A percentile compares a stretch with the other conserved stretches of the same genome.
Evolutionary conservation across 2,113 vertebrate species (phyloP).

Genomic region (Phaethornis superciliosus): DNA sequence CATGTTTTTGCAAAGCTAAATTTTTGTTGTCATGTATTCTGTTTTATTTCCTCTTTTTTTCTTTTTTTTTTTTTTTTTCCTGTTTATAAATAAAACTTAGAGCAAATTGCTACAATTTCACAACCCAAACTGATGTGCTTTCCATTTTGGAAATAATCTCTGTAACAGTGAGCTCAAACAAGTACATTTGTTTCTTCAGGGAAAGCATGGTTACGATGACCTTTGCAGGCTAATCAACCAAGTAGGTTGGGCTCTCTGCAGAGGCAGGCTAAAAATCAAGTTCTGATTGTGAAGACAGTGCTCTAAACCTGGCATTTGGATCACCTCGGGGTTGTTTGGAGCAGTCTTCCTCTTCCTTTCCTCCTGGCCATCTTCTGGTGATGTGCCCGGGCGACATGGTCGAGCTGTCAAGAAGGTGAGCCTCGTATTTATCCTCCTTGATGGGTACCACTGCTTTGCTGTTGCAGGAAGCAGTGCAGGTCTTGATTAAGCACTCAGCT

Average conservation of each 20-base stretch:
- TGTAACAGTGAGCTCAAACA: neutral
- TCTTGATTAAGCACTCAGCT: conserved; percentile 93
- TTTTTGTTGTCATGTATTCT: neutral
- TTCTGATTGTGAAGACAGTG: neutral
- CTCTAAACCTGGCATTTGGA: neutral
- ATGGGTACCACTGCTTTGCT: neutral
- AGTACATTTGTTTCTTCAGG: neutral
- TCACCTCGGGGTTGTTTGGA: neutral
- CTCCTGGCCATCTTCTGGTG: neutral
- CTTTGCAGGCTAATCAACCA: neutral
- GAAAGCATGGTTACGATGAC: neutral
- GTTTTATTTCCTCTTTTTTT: neutral
- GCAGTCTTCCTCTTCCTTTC: neutral
- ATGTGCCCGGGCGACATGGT: too few species aligned
- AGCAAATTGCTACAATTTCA: neutral
- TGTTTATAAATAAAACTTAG: neutral
- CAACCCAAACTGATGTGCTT: neutral
- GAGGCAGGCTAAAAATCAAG: neutral
- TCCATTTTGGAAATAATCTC: neutral
- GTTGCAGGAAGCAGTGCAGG: conserved; percentile 88
- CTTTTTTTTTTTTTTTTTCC: neutral
- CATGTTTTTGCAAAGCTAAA: neutral
- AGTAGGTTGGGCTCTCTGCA: neutral
- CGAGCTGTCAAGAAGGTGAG: fast-evolving
- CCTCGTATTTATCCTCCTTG: fast-evolving